Conservation (phyloP, 37 sponge, comb jelly and placozoan species). For the Trichoplax adhaerens region DNA sequence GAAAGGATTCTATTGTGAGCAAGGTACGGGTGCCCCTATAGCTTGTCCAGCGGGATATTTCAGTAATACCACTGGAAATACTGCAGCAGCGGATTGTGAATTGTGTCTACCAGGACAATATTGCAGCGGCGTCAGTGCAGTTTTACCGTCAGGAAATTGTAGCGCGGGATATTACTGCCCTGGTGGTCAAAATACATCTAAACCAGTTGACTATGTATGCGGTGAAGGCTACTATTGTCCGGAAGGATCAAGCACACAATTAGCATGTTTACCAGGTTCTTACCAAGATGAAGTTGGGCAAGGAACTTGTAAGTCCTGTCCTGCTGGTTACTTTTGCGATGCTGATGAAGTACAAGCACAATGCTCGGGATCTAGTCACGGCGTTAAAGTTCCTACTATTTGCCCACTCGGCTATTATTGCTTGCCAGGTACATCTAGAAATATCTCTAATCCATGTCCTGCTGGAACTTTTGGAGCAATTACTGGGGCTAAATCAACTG, state of each 20-base stretch:
- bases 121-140: background rate
- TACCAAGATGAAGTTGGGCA: constrained; percentile 16
- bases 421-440: constrained; percentile 3
- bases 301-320: constrained; percentile 17
- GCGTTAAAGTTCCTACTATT: no score
- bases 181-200: constrained; percentile 8
- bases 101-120: constrained; percentile 14
- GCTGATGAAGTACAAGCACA: background rate
- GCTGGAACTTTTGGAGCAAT: constrained; percentile 10
- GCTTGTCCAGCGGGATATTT: background rate
- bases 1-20: no score
- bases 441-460: constrained; percentile 16
- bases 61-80: background rate
- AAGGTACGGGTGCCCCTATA: no score
- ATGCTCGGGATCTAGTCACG: no score
- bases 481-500: constrained; percentile 1
- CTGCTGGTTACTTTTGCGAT: constrained; percentile 22
- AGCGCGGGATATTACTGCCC: constrained; percentile 26
- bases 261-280: no score
- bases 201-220: constrained; percentile 1
- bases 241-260: background rate
- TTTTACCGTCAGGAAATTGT: constrained; percentile 1
- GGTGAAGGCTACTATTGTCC: constrained; percentile 15
- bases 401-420: constrained; percentile 16
- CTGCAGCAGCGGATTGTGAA: constrained; percentile 8